phyloP scores from a whole-genome alignment of 1,140 invertebrate species.

The Paracyclopina nana region DNA sequence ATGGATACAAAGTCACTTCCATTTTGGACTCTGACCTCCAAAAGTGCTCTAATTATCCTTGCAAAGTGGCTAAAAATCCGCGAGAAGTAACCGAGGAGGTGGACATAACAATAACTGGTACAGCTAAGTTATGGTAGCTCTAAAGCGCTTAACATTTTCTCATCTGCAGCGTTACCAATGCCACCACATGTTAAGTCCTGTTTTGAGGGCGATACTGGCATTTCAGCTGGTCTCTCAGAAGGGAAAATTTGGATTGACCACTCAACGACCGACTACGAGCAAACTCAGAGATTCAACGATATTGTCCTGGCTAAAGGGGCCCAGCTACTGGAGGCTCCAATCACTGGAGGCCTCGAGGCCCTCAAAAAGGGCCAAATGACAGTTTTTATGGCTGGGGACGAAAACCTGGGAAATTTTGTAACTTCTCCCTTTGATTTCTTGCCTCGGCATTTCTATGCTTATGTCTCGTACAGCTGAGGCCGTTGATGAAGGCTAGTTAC shows the following conservation, averaged over 20 bases:
- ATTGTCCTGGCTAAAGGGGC: constrained; percentile 16
- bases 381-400: constrained; percentile 18
- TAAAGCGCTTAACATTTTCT: no score
- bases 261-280: not conserved
- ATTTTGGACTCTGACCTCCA: no score
- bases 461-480: no score
- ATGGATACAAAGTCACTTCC: no score
- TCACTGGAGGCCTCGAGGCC: constrained; percentile 18
- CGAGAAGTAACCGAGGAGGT: no score
- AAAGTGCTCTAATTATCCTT: no score
- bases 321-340: constrained; percentile 19
- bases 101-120: no score
- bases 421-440: constrained; percentile 12
- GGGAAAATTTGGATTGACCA: constrained; percentile 20
- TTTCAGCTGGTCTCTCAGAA: constrained; percentile 18
- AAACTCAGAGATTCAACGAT: constrained; percentile 16
- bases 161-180: no score
- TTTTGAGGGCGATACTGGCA: constrained; percentile 18
- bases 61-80: no score
- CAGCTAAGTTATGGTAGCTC: no score
- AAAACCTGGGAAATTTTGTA: constrained; percentile 9
- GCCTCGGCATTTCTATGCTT: no score
- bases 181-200: constrained; percentile 17
- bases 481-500: no score
- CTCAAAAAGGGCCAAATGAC: constrained; percentile 20